These are phyloP conservation scores for Pimpla rufipes DNA, from an alignment of 2,888 invertebrate species.

Conservation along the genomic window DNA sequence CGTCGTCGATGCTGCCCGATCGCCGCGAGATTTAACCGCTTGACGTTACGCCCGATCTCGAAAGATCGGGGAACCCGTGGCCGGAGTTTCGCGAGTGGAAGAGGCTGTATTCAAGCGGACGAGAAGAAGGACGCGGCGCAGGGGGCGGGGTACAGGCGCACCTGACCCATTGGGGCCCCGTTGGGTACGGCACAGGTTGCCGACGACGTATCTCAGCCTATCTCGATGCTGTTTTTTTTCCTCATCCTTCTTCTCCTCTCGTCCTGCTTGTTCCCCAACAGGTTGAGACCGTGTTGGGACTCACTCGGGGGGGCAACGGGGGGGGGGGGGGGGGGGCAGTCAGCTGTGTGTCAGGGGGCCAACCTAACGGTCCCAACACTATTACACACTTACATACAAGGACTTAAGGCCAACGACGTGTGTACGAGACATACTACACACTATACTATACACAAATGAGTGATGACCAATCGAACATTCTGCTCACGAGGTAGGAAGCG, in stretches of 20 bases:
- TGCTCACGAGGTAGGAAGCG: not conserved
- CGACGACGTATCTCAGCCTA: slow-evolving; percentile 50
- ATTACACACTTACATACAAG: slow-evolving; percentile 43
- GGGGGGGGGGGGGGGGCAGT: slow-evolving; percentile 47
- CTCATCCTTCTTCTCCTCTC: slow-evolving; percentile 31
- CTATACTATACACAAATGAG: not conserved
- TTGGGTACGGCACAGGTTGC: slow-evolving; percentile 73
- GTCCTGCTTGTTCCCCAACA: slow-evolving; percentile 46
- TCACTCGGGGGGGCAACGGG: slow-evolving; percentile 28
- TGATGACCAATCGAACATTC: slow-evolving; percentile 29
- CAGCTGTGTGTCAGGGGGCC: slow-evolving; percentile 83
- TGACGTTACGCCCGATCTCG: not conserved
- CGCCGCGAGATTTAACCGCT: too few relatives aligned
- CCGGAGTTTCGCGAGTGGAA: slow-evolving; percentile 25
- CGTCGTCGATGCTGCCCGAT: too few relatives aligned
- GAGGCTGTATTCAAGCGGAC: not conserved
- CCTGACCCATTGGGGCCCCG: slow-evolving; percentile 72
- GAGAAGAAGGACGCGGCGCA: slow-evolving; percentile 2
- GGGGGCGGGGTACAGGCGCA: slow-evolving; percentile 57
- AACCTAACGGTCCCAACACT: slow-evolving; percentile 81
- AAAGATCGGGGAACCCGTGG: not conserved
- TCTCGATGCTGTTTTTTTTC: slow-evolving; percentile 26
- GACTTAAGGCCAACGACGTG: slow-evolving; percentile 32
- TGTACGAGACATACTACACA: slow-evolving; percentile 9
- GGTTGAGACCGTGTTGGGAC: slow-evolving; percentile 58